phyloP scores from a whole-genome alignment of 1,140 invertebrate genomes.

The Brachionus sp. region DNA sequence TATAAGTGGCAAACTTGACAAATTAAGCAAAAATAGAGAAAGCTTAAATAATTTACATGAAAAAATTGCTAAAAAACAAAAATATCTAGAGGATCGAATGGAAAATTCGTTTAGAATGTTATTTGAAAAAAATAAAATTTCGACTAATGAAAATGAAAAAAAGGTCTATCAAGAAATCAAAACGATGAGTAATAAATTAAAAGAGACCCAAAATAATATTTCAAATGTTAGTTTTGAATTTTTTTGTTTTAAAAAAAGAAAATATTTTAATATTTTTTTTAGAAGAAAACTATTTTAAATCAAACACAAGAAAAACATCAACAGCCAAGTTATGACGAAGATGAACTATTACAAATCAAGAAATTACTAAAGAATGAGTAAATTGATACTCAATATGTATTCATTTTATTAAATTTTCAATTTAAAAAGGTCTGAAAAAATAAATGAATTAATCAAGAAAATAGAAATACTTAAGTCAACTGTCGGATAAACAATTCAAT shows the following conservation, averaged over 20 bases:
- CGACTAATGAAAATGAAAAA: neutral
- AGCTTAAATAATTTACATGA: neutral
- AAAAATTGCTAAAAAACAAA: neutral
- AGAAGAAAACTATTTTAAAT: neutral
- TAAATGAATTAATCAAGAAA: conserved; percentile 24
- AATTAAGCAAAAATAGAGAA: neutral
- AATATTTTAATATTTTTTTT: neutral
- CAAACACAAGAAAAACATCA: neutral
- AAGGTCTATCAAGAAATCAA: neutral
- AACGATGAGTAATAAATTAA: neutral
- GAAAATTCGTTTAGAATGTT: neutral
- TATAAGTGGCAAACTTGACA: neutral
- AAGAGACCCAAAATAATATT: neutral
- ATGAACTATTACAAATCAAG: neutral
- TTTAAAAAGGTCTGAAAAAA: conserved; percentile 30
- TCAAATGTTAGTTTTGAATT: neutral
- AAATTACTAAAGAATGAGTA: conserved; percentile 19
- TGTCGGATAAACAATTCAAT: neutral
- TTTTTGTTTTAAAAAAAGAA: neutral
- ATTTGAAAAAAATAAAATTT: neutral
- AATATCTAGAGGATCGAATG: neutral
- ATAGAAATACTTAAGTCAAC: neutral
- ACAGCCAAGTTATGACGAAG: neutral
- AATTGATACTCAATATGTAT: neutral
- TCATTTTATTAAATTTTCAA: neutral